Evolutionary conservation across 2,888 invertebrate species (phyloP).

Genomic region (Oasisia sp.): DNA sequence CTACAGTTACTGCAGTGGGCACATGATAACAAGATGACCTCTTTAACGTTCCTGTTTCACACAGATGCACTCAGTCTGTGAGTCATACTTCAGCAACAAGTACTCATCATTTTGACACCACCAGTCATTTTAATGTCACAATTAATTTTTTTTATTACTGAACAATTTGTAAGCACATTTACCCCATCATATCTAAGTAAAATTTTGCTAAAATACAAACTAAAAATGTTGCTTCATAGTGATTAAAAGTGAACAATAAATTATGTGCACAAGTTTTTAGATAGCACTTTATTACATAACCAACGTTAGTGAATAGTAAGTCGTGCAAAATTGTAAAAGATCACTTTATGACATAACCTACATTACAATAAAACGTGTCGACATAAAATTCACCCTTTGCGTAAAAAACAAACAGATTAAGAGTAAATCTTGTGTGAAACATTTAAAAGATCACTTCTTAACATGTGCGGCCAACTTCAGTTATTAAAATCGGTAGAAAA

Average conservation of each 20-base stretch:
- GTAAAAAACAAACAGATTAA: neutral
- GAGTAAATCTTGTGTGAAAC: conserved; percentile 7
- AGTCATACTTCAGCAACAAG: neutral
- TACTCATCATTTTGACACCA: neutral
- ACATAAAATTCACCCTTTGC: no score
- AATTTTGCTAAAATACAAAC: neutral
- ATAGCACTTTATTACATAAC: no score
- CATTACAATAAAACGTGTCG: no score
- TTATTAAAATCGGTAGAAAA: neutral
- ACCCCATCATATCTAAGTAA: neutral
- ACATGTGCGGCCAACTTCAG: neutral
- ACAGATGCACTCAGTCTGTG: neutral
- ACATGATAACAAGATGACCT: neutral
- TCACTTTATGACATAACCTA: no score
- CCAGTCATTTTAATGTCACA: neutral
- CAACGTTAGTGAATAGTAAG: no score
- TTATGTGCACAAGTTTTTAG: no score
- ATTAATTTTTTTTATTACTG: neutral
- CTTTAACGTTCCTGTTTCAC: neutral
- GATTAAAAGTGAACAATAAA: neutral
- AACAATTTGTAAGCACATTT: neutral
- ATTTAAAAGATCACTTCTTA: neutral
- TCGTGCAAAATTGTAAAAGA: no score
- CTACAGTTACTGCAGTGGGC: neutral
- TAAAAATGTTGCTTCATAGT: neutral